Conservation (phyloP, 2,888 invertebrate genomes). For the Pristionchus japonicus region DNA sequence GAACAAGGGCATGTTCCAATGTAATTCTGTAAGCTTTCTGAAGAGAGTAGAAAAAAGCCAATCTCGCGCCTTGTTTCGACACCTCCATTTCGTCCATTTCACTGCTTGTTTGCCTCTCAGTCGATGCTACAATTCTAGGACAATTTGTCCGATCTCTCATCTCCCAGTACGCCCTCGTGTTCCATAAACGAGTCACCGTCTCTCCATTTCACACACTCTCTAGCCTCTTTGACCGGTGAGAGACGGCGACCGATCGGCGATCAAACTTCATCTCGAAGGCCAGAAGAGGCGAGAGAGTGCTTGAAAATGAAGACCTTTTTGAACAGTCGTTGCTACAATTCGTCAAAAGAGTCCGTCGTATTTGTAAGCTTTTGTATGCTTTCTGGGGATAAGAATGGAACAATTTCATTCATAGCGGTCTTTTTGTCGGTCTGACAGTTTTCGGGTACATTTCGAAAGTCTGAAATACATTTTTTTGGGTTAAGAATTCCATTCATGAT, state of each 20-base stretch:
- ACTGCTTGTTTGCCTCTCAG: not conserved
- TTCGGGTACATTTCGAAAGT: no score
- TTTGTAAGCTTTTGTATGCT: not conserved
- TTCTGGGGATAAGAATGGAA: not conserved
- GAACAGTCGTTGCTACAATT: not conserved
- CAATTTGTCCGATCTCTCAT: no score
- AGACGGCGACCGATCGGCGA: no score
- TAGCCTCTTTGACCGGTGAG: no score
- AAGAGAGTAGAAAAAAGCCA: not conserved
- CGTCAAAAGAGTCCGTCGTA: not conserved
- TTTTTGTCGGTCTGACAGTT: not conserved
- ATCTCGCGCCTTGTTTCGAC: not conserved
- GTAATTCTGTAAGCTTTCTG: not conserved
- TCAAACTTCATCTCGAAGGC: not conserved
- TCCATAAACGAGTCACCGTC: no score
- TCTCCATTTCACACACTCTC: no score
- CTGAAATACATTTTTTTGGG: no score
- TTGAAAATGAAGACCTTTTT: not conserved
- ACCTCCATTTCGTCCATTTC: not conserved
- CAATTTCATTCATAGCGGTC: not conserved
- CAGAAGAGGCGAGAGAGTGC: no score
- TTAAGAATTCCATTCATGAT: no score
- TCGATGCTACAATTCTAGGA: no score
- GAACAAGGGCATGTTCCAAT: not conserved
- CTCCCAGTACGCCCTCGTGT: no score